A percentile compares a stretch with the other conserved stretches of the same genome.
Conservation (phyloP, 2,888 invertebrate genomes). For the Calameuta idolon region DNA sequence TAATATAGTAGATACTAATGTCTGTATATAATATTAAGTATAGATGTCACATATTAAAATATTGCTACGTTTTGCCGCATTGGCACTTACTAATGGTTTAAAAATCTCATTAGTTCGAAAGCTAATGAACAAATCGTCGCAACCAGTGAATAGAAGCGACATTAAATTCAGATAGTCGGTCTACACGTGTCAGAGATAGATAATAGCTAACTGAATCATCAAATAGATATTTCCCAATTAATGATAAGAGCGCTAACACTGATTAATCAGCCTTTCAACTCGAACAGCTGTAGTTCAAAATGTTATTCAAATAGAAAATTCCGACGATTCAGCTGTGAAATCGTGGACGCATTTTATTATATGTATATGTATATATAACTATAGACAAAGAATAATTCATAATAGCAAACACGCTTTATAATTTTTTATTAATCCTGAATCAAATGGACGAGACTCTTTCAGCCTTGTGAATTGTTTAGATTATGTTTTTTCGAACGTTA, state of each 20-base stretch:
- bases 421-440: not conserved
- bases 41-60: slow-evolving; percentile 2
- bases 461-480: not conserved
- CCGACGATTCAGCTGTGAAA: not conserved
- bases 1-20: not conserved
- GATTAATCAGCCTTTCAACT: not conserved
- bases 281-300: not conserved
- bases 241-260: not conserved
- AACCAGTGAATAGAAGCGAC: not conserved
- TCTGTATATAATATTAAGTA: slow-evolving; percentile 19
- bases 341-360: not conserved
- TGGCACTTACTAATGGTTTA: slow-evolving; percentile 2
- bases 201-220: not conserved
- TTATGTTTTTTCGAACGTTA: not conserved
- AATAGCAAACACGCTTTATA: not conserved
- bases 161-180: not conserved
- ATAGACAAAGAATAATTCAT: not conserved
- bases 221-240: not conserved
- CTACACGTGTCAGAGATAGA: not conserved
- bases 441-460: not conserved
- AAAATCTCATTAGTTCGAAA: not conserved
- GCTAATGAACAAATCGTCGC: not conserved
- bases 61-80: slow-evolving; percentile 12
- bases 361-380: not conserved
- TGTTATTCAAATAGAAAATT: not conserved